A percentile compares a stretch with the other conserved stretches of the same genome.
phyloP scores from a whole-genome alignment of 2,888 invertebrate species.

The Boloria selene region DNA sequence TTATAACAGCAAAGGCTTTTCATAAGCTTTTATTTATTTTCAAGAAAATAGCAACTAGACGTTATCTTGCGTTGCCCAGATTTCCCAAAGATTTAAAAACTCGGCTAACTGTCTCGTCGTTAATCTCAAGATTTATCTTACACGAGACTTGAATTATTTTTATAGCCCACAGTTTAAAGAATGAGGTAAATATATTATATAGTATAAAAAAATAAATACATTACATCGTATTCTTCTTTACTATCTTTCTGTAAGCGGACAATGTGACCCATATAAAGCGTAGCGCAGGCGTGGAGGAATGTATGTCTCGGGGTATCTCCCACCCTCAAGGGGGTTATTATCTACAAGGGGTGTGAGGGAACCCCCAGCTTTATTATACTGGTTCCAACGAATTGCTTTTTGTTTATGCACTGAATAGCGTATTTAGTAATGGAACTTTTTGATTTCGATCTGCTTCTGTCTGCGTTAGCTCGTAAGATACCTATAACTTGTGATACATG shows the following conservation, averaged over 20 bases:
- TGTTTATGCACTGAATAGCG: conserved; percentile 49
- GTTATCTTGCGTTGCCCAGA: not conserved
- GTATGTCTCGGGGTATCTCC: conserved; percentile 61
- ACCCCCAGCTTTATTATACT: conserved; percentile 52
- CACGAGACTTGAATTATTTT: not conserved
- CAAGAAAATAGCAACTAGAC: not conserved
- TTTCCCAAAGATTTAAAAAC: not conserved
- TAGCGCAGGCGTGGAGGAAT: conserved; percentile 74
- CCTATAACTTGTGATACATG: conserved; percentile 18
- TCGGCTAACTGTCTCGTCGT: not conserved
- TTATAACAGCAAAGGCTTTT: too few relatives aligned
- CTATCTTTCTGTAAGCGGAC: conserved; percentile 47
- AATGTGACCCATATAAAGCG: conserved; percentile 71
- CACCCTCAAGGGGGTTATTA: conserved; percentile 55
- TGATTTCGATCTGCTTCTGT: conserved; percentile 38
- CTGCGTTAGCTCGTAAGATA: conserved; percentile 30
- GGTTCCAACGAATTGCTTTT: conserved; percentile 55
- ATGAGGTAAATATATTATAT: not conserved
- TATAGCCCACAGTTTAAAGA: not conserved
- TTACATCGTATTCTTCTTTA: conserved; percentile 22
- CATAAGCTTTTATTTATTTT: too few relatives aligned
- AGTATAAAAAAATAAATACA: not conserved
- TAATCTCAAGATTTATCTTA: conserved; percentile 1
- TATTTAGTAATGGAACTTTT: conserved; percentile 42
- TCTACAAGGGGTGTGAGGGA: conserved; percentile 49